Base-by-base conservation (phyloP, 2,113 vertebrate species). In the Cryptomyrus ogoouensis region DNA sequence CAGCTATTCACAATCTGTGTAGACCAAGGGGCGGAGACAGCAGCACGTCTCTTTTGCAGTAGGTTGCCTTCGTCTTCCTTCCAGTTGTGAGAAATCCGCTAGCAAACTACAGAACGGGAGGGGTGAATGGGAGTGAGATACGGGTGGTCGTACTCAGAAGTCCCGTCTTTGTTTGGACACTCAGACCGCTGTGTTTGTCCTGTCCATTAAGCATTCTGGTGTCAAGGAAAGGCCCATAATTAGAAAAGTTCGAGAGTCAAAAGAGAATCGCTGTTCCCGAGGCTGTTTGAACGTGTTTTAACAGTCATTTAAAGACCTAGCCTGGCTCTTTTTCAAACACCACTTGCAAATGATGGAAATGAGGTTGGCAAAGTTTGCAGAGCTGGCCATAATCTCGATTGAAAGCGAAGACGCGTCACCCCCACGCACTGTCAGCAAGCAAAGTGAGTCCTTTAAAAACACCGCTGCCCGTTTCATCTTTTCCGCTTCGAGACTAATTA, bases 361-460 rank as follows among this genome's bases (percentile, higher is more conserved):
- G 94, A 95, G 93, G 89, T 90, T 9, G 93, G 13, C 70, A 50
- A 53, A 93, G 95, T 96, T 96, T 96, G 93, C 95, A 94, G 95
- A 96, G 95, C 95, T 95, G 96, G 91, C 86, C 91, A 91, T 96
- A 96, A 96, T 95, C 95, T 93, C 62, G 0, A 92, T 94, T 96
- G 93, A 95, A 96, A 96, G 95, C 93, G 91, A 90, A 53, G 74
- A 70, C 3, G 92, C 90, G 92, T 94, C 94, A 93, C 93, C 90
- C 44, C 90, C 88, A 50, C 89, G 70, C 87, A 53, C 92, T 93
- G 94, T 92, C 90, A 94, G 92, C 93, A 93, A 92, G 93, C 87
- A 93, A 92, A 94, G 93, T 91, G 91, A 93, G 92, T 92, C 92
- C 93, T 94, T 94, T 70, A 93, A 94, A 91, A 92, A 92, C 77